A percentile compares a stretch with the other conserved stretches of the same genome.
Conservation (phyloP, 2,888 invertebrate genomes). For the Thymelicus sylvestris region DNA sequence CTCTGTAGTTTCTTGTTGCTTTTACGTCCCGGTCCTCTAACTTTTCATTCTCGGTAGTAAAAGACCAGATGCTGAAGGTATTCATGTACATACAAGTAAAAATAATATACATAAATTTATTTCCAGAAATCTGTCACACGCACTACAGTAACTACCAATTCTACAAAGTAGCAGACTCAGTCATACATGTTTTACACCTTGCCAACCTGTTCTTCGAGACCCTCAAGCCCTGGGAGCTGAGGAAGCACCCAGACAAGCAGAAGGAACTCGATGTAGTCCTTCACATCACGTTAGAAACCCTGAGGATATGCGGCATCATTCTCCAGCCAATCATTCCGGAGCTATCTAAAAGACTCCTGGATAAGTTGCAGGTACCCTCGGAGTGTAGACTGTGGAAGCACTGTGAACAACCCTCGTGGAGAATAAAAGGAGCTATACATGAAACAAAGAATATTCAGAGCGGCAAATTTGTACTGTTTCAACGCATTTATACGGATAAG, state of each 20-base stretch:
- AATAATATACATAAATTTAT: neutral
- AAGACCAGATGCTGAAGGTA: too few species aligned
- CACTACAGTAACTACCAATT: constrained; percentile 92
- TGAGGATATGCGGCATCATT: constrained; percentile 89
- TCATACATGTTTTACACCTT: constrained; percentile 89
- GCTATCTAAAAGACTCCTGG: constrained; percentile 87
- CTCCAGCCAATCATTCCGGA: constrained; percentile 94
- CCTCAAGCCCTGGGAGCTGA: constrained; percentile 95
- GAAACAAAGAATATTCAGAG: constrained; percentile 70
- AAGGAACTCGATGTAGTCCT: constrained; percentile 89
- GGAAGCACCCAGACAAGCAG: constrained; percentile 83
- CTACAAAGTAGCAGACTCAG: constrained; percentile 92
- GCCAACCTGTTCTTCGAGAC: constrained; percentile 95
- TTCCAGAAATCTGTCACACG: constrained; percentile 85
- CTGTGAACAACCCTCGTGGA: constrained; percentile 72
- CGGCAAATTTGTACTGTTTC: constrained; percentile 76
- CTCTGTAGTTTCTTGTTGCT: too few species aligned
- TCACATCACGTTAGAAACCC: constrained; percentile 92
- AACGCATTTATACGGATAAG: constrained; percentile 70
- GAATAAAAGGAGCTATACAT: constrained; percentile 63
- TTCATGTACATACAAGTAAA: too few species aligned
- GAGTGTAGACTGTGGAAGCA: constrained; percentile 67
- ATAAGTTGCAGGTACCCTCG: constrained; percentile 84
- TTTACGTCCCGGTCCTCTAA: too few species aligned
- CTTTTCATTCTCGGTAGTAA: too few species aligned